phyloP scores from a whole-genome alignment of 2,797 vertebrate species.

The Phoebastria nigripes region DNA sequence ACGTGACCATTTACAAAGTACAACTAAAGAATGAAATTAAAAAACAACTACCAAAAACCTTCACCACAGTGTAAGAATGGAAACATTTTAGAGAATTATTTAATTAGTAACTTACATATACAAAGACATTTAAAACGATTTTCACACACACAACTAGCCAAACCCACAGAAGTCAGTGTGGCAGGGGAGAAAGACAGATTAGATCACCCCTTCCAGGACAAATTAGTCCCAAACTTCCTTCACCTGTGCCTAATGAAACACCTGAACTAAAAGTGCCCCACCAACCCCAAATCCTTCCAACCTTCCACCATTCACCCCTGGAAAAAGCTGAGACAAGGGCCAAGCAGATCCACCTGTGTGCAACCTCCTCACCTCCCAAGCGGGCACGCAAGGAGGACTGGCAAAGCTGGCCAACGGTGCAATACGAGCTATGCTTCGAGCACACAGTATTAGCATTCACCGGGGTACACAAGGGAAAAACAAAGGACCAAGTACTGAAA shows the following conservation, averaged over 20 bases:
- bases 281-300: neutral
- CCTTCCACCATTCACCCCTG: too few relatives aligned
- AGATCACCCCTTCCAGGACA: too few relatives aligned
- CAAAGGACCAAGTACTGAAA: neutral
- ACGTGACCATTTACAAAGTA: neutral
- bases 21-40: neutral
- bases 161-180: neutral
- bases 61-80: accelerated
- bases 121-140: neutral
- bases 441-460: neutral
- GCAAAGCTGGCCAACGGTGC: accelerated
- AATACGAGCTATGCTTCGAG: accelerated
- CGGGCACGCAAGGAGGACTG: accelerated
- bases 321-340: neutral
- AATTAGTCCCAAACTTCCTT: neutral
- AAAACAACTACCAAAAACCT: neutral
- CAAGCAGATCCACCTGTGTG: accelerated
- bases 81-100: neutral
- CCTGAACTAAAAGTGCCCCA: neutral
- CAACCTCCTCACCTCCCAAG: neutral
- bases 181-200: neutral
- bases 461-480: neutral
- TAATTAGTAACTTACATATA: neutral
- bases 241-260: neutral
- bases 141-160: neutral